A percentile compares a stretch with the other conserved stretches of the same genome.
Conservation (phyloP, 2,888 invertebrate genomes). For the Agrochola lychnidis region DNA sequence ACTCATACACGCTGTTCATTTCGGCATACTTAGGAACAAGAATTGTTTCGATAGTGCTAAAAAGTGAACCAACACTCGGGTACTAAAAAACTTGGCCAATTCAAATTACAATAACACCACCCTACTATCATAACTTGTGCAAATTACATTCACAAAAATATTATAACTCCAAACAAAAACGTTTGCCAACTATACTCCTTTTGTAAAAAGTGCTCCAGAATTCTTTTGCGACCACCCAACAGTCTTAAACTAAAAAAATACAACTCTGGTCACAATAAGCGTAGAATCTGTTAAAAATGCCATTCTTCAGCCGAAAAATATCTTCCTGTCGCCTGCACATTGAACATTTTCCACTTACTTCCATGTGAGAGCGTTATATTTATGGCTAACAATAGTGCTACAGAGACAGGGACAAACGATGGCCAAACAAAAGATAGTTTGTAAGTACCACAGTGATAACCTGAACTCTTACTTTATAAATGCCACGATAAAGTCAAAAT, state of each 20-base stretch:
- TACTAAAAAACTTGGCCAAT: no score
- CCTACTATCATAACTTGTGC: neutral
- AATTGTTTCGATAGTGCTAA: neutral
- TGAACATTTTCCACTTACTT: conserved; percentile 75
- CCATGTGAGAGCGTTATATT: conserved; percentile 76
- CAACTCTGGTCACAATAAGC: conserved; percentile 26
- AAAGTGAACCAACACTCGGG: neutral
- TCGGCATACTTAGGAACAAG: neutral
- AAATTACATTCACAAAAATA: neutral
- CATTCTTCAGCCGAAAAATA: conserved; percentile 68
- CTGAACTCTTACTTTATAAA: conserved; percentile 15
- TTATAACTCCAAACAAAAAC: conserved; percentile 5
- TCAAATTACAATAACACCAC: neutral
- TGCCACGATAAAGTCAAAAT: neutral
- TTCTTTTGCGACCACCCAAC: neutral
- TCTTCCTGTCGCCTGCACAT: conserved; percentile 66
- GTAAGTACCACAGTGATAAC: conserved; percentile 65
- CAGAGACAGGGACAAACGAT: conserved; percentile 81
- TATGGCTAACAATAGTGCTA: conserved; percentile 79
- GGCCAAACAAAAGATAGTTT: conserved; percentile 79
- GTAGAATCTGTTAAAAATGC: conserved; percentile 55
- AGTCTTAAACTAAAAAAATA: neutral
- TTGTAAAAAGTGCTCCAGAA: neutral
- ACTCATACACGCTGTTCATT: conserved; percentile 15
- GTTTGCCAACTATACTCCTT: conserved; percentile 2